Evolutionary conservation across 2,888 invertebrate genomes (phyloP).

Genomic region (Synergus laeviventris): DNA sequence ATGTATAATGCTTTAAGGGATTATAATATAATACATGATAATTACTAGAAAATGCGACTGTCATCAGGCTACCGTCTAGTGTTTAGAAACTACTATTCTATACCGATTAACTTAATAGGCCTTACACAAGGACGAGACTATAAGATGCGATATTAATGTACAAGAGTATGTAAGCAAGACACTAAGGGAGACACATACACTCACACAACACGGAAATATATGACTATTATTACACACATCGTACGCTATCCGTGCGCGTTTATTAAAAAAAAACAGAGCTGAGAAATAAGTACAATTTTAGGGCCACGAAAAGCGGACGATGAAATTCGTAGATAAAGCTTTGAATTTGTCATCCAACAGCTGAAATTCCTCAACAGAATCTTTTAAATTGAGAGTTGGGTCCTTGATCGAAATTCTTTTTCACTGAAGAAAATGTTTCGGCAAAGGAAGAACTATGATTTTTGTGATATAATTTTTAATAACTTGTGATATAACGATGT

Average conservation of each 20-base stretch:
- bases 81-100: conserved; percentile 43
- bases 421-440: conserved; percentile 3
- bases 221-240: conserved; percentile 1
- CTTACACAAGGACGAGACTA: conserved; percentile 19
- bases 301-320: conserved; percentile 1
- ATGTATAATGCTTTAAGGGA: conserved; percentile 57
- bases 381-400: background rate
- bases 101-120: conserved; percentile 43
- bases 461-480: conserved; percentile 39
- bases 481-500: conserved; percentile 40
- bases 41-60: conserved; percentile 58
- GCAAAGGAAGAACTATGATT: conserved; percentile 24
- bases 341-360: background rate
- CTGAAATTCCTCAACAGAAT: background rate
- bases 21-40: conserved; percentile 60
- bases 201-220: conserved; percentile 11
- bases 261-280: background rate
- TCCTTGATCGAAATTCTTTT: background rate
- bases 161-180: conserved; percentile 22
- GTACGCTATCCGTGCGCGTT: conserved; percentile 31
- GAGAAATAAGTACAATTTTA: conserved; percentile 8
- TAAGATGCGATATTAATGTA: conserved; percentile 29
- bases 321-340: background rate
- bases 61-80: conserved; percentile 58
- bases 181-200: conserved; percentile 5